These are phyloP conservation scores for Columbina picui DNA, from an alignment of 2,113 vertebrate species.

Conservation along the genomic window DNA sequence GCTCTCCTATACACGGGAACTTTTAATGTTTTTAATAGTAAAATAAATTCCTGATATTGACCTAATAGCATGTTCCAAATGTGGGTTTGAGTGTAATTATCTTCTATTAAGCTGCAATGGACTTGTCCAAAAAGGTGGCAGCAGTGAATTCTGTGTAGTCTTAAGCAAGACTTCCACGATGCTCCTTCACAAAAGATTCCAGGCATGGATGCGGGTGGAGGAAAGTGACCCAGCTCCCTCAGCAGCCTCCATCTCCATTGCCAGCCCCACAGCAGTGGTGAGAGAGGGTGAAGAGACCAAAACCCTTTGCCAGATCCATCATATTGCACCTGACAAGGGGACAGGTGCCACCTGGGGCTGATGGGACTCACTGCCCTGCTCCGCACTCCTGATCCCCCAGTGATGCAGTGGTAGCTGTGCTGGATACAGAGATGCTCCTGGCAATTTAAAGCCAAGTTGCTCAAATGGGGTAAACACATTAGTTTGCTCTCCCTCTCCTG, in stretches of 20 bases:
- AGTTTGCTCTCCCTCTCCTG: neutral
- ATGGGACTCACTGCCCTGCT: rapidly evolving
- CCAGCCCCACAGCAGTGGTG: neutral
- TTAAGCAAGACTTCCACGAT: neutral
- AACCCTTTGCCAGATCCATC: neutral
- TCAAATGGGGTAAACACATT: neutral
- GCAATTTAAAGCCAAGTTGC: rapidly evolving
- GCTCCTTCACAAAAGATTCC: neutral
- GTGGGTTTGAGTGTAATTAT: neutral
- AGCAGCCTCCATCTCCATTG: rapidly evolving
- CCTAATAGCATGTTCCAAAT: neutral
- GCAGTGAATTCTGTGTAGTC: neutral
- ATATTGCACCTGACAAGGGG: neutral
- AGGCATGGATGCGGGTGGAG: neutral
- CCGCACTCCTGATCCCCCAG: rapidly evolving
- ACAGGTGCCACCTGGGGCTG: neutral
- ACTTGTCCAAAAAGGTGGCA: neutral
- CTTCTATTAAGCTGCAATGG: neutral
- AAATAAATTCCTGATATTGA: neutral
- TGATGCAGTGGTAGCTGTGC: rapidly evolving
- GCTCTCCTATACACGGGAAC: neutral
- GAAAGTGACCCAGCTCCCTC: neutral
- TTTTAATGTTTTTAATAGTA: neutral
- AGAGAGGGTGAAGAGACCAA: neutral
- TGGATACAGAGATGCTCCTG: rapidly evolving